These are phyloP conservation scores for Bergia puertoricense DNA, from an alignment of 92 coral and sea anemone genomes.

Conservation along the genomic window DNA sequence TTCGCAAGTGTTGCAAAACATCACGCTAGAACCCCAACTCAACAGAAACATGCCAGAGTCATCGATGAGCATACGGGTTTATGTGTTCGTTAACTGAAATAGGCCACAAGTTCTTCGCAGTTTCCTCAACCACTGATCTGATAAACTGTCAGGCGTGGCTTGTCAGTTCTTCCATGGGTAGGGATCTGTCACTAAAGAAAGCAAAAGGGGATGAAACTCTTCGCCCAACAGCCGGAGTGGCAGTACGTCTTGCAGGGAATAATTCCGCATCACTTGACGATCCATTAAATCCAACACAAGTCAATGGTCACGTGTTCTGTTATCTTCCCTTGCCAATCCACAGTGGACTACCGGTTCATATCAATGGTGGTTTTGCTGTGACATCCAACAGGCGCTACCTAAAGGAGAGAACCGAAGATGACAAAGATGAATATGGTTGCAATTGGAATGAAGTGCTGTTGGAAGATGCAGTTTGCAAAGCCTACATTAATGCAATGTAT, in stretches of 20 bases:
- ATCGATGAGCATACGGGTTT: constrained; percentile 43
- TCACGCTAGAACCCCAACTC: background rate
- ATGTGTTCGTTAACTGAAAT: constrained; percentile 31
- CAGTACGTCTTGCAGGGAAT: constrained; percentile 53
- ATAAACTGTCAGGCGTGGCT: constrained; percentile 52
- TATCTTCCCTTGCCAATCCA: constrained; percentile 83
- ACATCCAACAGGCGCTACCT: constrained; percentile 76
- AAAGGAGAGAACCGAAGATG: constrained; percentile 69
- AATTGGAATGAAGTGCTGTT: constrained; percentile 68
- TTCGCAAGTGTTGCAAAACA: constrained; percentile 30
- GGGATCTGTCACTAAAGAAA: constrained; percentile 52
- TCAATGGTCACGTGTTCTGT: constrained; percentile 49
- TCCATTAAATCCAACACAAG: background rate
- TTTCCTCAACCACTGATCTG: background rate
- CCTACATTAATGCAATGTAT: constrained; percentile 59
- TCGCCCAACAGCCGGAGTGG: constrained; percentile 83
- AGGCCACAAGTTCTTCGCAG: constrained; percentile 41
- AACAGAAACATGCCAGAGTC: constrained; percentile 38
- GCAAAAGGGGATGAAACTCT: constrained; percentile 57
- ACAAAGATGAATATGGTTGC: constrained; percentile 61
- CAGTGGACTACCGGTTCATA: constrained; percentile 70
- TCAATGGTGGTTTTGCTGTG: constrained; percentile 80
- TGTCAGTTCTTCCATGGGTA: constrained; percentile 77
- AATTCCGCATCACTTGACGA: background rate
- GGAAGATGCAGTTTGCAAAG: constrained; percentile 60